Base-by-base conservation (phyloP, 2,797 vertebrate species). In the Percopsis omiscomaycus region DNA sequence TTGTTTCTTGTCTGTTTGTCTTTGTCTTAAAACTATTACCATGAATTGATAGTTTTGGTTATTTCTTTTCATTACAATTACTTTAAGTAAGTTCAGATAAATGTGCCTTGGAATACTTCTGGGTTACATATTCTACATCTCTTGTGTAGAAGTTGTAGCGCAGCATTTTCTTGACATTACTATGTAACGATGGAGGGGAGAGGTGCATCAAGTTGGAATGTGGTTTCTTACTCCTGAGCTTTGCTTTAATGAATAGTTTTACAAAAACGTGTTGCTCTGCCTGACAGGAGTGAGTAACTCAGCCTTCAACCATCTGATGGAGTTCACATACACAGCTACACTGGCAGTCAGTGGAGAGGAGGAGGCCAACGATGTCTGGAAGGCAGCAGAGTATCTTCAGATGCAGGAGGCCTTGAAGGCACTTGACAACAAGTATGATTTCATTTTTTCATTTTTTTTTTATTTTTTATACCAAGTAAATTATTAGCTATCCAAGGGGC, bases 371-470 rank as follows among this genome's bases (percentile, higher is more conserved):
- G 96, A 98, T 73, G 96, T 99, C 46, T 98, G 95, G 95, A 98
- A 98, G 89, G 98, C 98, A 48, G 98, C 98, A 2, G 97, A 99
- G 66, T 99, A 98, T 80, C 93, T 99, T 45, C 98, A 99, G 81
- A 99, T 99, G 98, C 89, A 98, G 70, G 98, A 98, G 91, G 98
- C 97, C 0, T 96, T 99, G 81, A 98, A 98, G 91, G 97, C 97
- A 8, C 94, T 99, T 28, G 92, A 94, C 89, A 93, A 93, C 82
- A 96, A 94, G 97, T 98, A 83, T 81, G 77, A 60, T 10, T 29
- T n/a, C 22, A 29, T 13, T 2, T 9, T 16, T 5, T 2, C 13
- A 14, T 56, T 37, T n/a, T 37, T 1, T 56, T 14, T 12, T 30
- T 11, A 22, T 59, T 46, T 57, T 11, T 44, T 14, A 2, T 29